Evolutionary conservation across 2,888 invertebrate species (phyloP).

Genomic region (Drosophila falleni): DNA sequence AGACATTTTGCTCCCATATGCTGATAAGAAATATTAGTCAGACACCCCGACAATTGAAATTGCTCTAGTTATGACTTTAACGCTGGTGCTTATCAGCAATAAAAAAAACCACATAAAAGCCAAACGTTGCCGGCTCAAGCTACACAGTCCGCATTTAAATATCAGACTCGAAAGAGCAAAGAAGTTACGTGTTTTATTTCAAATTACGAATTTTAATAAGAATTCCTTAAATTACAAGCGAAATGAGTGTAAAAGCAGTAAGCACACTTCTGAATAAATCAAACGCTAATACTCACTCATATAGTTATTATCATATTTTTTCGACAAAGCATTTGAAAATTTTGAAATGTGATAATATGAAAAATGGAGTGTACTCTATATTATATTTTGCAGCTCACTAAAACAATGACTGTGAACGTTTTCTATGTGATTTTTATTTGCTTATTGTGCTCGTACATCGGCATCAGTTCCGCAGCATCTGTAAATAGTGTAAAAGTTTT

Average conservation of each 20-base stretch:
- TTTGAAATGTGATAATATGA: not conserved
- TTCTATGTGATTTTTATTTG: slow-evolving; percentile 7
- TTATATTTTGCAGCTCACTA: slow-evolving; percentile 22
- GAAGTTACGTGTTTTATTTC: not conserved
- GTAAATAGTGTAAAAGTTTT: not conserved
- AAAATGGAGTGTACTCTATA: not conserved
- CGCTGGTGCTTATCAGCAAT: slow-evolving; percentile 44
- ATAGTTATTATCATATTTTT: not conserved
- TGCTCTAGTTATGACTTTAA: slow-evolving; percentile 24
- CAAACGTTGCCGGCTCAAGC: slow-evolving; percentile 3
- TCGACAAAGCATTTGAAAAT: not conserved
- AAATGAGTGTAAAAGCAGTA: slow-evolving; percentile 49
- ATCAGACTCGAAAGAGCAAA: slow-evolving; percentile 16
- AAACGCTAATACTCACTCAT: not conserved
- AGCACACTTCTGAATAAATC: slow-evolving; percentile 1
- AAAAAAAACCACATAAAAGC: slow-evolving; percentile 37
- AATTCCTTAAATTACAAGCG: not conserved
- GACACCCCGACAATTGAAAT: slow-evolving; percentile 3
- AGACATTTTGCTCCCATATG: slow-evolving; percentile 7
- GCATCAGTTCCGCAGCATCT: slow-evolving; percentile 13
- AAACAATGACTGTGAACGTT: slow-evolving; percentile 2
- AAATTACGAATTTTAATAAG: not conserved
- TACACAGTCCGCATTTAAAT: slow-evolving; percentile 40
- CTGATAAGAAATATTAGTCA: slow-evolving; percentile 60
- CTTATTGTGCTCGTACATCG: slow-evolving; percentile 3